Conservation (phyloP, 1,140 invertebrate genomes). For the Leptonema lineaticorne region DNA sequence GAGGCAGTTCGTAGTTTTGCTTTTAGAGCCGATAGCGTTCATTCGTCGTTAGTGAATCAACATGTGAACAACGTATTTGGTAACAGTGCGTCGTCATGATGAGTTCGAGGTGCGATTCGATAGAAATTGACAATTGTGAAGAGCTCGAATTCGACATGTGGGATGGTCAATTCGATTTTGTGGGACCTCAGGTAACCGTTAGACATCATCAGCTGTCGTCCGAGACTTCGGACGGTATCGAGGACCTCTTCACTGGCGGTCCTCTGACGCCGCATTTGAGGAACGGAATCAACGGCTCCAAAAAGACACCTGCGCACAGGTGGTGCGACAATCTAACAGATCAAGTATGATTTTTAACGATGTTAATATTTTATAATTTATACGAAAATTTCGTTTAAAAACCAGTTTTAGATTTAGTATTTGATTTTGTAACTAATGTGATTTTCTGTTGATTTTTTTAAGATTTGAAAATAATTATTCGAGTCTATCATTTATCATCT, state of each 20-base stretch:
- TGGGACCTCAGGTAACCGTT: slow-evolving; percentile 59
- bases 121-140: slow-evolving; percentile 57
- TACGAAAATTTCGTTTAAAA: too few relatives aligned
- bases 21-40: neutral
- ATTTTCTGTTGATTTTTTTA: neutral
- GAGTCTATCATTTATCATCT: too few relatives aligned
- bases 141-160: slow-evolving; percentile 81
- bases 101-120: slow-evolving; percentile 48
- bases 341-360: slow-evolving; percentile 49
- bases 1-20: neutral
- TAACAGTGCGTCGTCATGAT: slow-evolving; percentile 13
- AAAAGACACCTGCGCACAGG: slow-evolving; percentile 56
- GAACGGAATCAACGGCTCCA: slow-evolving; percentile 55
- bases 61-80: neutral
- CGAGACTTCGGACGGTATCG: slow-evolving; percentile 47
- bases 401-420: neutral
- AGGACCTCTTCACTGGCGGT: slow-evolving; percentile 52
- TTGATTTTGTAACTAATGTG: neutral
- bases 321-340: slow-evolving; percentile 60
- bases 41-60: neutral
- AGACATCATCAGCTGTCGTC: slow-evolving; percentile 44
- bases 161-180: slow-evolving; percentile 83
- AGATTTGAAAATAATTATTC: neutral
- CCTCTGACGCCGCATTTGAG: slow-evolving; percentile 53
- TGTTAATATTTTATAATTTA: too few relatives aligned